phyloP scores from a whole-genome alignment of 1,140 invertebrate species.

The Drosophila chauvacae region DNA sequence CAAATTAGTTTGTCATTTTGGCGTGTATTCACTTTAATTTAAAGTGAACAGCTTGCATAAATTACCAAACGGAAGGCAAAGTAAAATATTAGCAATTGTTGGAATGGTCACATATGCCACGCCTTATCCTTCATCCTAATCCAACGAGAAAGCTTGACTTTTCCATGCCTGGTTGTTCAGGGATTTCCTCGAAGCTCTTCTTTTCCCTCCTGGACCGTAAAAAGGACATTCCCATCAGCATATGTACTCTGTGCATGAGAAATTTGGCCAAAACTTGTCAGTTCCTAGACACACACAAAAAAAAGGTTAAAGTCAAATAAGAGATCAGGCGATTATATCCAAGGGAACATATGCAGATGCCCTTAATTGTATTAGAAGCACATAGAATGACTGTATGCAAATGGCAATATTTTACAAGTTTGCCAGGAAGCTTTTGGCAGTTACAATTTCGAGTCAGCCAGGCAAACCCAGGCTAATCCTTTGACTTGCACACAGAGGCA shows the following conservation, averaged over 20 bases:
- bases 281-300: constrained; percentile 20
- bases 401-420: constrained; percentile 53
- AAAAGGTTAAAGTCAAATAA: constrained; percentile 22
- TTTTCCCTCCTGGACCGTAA: constrained; percentile 38
- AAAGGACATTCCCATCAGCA: constrained; percentile 56
- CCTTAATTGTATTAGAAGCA: constrained; percentile 61
- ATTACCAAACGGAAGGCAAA: constrained; percentile 19
- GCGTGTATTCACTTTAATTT: constrained; percentile 2
- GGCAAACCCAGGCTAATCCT: constrained; percentile 28
- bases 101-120: constrained; percentile 55
- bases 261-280: constrained; percentile 29
- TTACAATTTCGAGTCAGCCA: constrained; percentile 21
- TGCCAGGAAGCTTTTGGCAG: constrained; percentile 19
- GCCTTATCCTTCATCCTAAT: constrained; percentile 39
- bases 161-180: constrained; percentile 24
- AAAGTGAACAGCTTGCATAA: constrained; percentile 9
- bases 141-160: constrained; percentile 48
- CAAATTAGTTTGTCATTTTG: constrained; percentile 69
- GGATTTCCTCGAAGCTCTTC: constrained; percentile 20
- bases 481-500: constrained; percentile 13
- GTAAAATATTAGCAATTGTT: constrained; percentile 52
- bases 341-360: constrained; percentile 27
- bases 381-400: constrained; percentile 37
- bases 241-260: constrained; percentile 73
- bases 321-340: constrained; percentile 30